Percentiles rank a stretch among this genome's conserved stretches.
These are phyloP conservation scores for Dioctria linearis DNA, from an alignment of 2,888 invertebrate genomes.

Conservation along the genomic window DNA sequence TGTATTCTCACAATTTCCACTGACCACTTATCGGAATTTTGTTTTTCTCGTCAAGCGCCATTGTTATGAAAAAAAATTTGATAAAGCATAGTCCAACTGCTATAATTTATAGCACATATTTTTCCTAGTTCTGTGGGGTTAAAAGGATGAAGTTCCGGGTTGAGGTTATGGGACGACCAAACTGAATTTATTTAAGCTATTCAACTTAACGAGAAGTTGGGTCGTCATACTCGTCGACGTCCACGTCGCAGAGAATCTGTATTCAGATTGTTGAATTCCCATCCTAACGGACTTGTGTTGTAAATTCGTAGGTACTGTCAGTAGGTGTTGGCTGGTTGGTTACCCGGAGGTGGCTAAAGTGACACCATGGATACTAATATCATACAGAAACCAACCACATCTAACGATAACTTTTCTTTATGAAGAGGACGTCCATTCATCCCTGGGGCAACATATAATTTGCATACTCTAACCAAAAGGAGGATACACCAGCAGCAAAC, in stretches of 20 bases:
- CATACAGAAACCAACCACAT: conserved; percentile 35
- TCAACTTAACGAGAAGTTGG: conserved; percentile 48
- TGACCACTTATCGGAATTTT: neutral
- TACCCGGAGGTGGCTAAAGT: neutral
- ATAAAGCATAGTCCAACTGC: neutral
- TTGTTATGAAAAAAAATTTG: neutral
- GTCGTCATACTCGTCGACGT: neutral
- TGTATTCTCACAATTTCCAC: too few relatives aligned
- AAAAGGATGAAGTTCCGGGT: too few relatives aligned
- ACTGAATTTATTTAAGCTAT: conserved; percentile 48
- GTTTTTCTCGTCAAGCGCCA: neutral
- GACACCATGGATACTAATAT: conserved; percentile 45
- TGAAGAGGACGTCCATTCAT: conserved; percentile 46
- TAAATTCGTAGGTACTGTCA: neutral
- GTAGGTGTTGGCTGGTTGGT: conserved; percentile 12
- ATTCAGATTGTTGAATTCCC: conserved; percentile 45
- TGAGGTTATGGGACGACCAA: conserved; percentile 12
- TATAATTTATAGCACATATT: conserved; percentile 21
- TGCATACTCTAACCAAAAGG: conserved; percentile 47
- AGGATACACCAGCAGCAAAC: neutral
- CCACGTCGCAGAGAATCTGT: conserved; percentile 20
- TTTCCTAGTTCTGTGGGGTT: neutral
- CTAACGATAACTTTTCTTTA: conserved; percentile 49
- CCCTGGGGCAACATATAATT: conserved; percentile 51
- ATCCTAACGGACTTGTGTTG: conserved; percentile 33